Evolutionary conservation across 2,797 vertebrate genomes (phyloP), one percentile per base, ranked within the genome.

Genomic region (Hoplostethus atlanticus): DNA sequence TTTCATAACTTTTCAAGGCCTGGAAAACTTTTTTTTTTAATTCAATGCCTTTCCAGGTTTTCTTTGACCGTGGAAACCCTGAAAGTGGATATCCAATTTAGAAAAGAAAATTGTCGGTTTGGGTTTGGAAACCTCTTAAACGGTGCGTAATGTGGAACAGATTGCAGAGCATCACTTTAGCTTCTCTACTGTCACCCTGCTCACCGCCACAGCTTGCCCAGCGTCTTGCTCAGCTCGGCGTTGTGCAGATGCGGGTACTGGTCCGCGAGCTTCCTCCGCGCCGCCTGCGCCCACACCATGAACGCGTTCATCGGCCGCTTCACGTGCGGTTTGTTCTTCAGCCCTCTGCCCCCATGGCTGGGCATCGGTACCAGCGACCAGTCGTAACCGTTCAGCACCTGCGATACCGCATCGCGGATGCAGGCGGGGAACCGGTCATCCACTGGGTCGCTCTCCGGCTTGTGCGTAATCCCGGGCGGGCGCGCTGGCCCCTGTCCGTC

Each of bases 381-480:
- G 94, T 97, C 96, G 80, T 97, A 97, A 28, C 97, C 96, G 77
- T 96, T 96, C 65, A 97, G 93, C 91, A 97, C 96, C 87, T 97
- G 97, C 38, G 96, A 97, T 83, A 96, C 95, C 13, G 96, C 97
- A 83, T 97, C 96, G 16, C 96, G 95, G 91, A 97, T 97, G 87
- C 96, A 97, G 53, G 95, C 95, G 0, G 96, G 96, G 79, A 97
- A 97, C 30, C 96, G 94, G 70, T 97, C 95, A 34, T 96, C 95
- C 84, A 92, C 92, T 30, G 84, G 79, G n/a, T 56, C 8, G 17
- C 90, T 82, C 70, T 84, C 84, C 62, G 85, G 73, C 13, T 90
- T 90, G 52, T 83, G 89, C 61, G 92, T 91, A 17, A 93, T 93
- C 16, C 84, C 87, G 0, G 66, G 8, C n/a, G 31, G 42, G 44